Evolutionary conservation across 2,113 vertebrate genomes (phyloP).

Genomic region (Neotoma lepida): DNA sequence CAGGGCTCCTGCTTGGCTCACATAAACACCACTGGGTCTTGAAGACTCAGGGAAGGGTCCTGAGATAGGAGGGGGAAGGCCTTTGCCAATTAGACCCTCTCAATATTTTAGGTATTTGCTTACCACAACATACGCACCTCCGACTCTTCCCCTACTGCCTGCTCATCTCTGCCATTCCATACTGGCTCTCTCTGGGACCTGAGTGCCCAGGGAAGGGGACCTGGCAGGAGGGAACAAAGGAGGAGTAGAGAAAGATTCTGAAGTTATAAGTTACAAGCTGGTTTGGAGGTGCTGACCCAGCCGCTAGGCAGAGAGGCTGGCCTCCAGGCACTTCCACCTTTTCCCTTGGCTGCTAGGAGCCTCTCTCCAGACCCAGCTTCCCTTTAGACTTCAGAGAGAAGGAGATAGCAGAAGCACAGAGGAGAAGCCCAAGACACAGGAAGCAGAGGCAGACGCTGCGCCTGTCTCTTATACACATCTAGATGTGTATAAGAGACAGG

Average conservation of each 20-base stretch:
- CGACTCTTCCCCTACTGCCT: neutral
- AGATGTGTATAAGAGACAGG: too few relatives aligned
- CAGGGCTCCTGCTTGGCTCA: neutral
- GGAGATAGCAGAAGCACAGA: neutral
- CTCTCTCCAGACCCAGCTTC: neutral
- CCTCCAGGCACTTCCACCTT: neutral
- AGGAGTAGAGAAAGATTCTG: fast-evolving
- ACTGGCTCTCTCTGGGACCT: neutral
- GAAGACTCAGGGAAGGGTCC: neutral
- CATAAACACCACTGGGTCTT: neutral
- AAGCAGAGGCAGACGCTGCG: neutral
- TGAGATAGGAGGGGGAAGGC: neutral
- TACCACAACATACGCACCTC: neutral
- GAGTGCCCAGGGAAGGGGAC: too few relatives aligned
- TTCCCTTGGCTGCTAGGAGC: neutral
- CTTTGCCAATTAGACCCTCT: neutral
- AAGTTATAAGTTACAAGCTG: neutral
- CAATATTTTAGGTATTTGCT: neutral
- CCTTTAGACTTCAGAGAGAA: neutral
- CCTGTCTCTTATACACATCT: too few relatives aligned
- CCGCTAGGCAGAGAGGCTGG: neutral
- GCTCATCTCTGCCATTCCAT: neutral
- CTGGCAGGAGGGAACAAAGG: neutral
- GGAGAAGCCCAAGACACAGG: neutral
- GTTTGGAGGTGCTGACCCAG: too few relatives aligned